A percentile compares a stretch with the other conserved stretches of the same genome.
Evolutionary conservation across 1,140 invertebrate genomes (phyloP).

Genomic region (Oreohelix idahoensis): DNA sequence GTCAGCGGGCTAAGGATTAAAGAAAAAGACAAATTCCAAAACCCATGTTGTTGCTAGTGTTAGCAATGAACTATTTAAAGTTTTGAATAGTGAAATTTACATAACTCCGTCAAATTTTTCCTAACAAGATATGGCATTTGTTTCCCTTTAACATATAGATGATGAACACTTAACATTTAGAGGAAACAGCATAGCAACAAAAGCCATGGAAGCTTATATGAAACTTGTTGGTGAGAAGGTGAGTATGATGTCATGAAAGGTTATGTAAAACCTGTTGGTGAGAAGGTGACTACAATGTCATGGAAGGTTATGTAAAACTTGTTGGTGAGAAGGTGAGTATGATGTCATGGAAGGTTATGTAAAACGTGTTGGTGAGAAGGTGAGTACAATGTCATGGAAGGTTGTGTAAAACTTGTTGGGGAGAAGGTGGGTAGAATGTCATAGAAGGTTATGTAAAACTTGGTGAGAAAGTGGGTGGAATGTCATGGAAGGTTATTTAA

Average conservation of each 20-base stretch:
- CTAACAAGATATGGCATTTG: too few species aligned
- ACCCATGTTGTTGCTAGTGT: too few species aligned
- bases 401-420: too few species aligned
- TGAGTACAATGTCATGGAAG: slow-evolving; percentile 69
- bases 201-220: slow-evolving; percentile 96
- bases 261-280: slow-evolving; percentile 93
- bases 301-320: slow-evolving; percentile 96
- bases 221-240: slow-evolving; percentile 91
- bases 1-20: too few species aligned
- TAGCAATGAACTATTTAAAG: too few species aligned
- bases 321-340: slow-evolving; percentile 84
- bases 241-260: slow-evolving; percentile 79
- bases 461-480: too few species aligned
- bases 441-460: too few species aligned
- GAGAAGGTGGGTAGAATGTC: too few species aligned
- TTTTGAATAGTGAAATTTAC: too few species aligned
- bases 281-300: slow-evolving; percentile 77
- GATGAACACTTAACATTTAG: slow-evolving; percentile 72
- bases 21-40: too few species aligned
- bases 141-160: slow-evolving; percentile 48
- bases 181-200: slow-evolving; percentile 95
- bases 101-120: too few species aligned
- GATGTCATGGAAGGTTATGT: slow-evolving; percentile 90
- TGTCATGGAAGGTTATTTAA: slow-evolving; percentile 97
- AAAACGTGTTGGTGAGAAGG: slow-evolving; percentile 91